Base-by-base conservation (phyloP, 2,797 vertebrate genomes). In the Erethizon dorsatum region DNA sequence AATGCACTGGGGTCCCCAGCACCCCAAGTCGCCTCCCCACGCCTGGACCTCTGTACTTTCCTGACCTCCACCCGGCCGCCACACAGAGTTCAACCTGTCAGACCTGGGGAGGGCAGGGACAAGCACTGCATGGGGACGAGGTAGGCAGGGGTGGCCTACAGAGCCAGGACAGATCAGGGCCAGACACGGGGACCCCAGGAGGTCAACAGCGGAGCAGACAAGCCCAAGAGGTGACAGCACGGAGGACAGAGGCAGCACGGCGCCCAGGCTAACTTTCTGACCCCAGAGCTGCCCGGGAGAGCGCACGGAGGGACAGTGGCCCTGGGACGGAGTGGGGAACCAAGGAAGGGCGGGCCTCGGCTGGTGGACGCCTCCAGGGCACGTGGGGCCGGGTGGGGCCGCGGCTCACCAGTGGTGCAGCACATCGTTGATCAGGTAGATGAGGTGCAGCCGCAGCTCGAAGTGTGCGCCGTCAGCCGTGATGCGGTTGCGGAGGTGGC, bases 341-440 rank as follows among this genome's bases (percentile, higher is more conserved):
- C 37, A 41, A 41, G 37, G 37, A 41, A 41, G 37, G 37, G 37
- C 2, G 37, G 37, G 37, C 37, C 37, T 41, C 37, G 52, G 52
- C 52, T 52, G 52, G 52, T 12, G 52, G 52, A 52, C 52, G 52
- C 8, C 52, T 12, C 52, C 52, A 7, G 12, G 52, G 52, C 52
- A 52, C 52, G 12, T 52, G 52, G 52, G 12, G 52, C 52, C 67
- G 37, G 67, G 67, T 2, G 15, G 31, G 33, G 33, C 6, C 8
- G 20, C 0, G 5, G 63, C 52, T 96, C 98, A 99, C 99, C 99
- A 99, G 98, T 99, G 99, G 97, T 99, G 99, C 71, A 99, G 97
- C 13, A 99, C 99, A 0, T 99, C 99, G 0, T 99, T 99, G 97
- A 99, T 99, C 91, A 99, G 97, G 98, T 99, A 99, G 98, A 99